Conservation (phyloP, 1,140 invertebrate species). For the Varroa destructor region DNA sequence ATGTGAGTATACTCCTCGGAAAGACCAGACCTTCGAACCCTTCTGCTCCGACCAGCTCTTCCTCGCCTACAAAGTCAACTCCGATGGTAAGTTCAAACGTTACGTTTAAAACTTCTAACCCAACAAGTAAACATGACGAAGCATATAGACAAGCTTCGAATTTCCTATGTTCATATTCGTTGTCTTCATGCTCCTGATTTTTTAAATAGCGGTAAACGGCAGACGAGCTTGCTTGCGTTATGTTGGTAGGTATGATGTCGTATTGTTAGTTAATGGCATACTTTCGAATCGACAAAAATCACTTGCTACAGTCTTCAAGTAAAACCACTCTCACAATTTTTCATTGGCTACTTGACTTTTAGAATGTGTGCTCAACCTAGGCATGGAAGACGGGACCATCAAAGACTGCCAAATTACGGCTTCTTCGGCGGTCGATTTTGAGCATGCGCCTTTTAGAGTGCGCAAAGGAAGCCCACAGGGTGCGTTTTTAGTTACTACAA, state of each 20-base stretch:
- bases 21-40: constrained; percentile 30
- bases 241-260: too few species aligned
- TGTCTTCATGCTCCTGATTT: background rate
- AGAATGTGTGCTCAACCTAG: constrained; percentile 34
- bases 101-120: background rate
- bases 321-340: background rate
- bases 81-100: constrained; percentile 31
- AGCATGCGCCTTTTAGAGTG: constrained; percentile 32
- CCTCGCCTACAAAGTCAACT: constrained; percentile 33
- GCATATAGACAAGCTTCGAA: too few species aligned
- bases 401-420: constrained; percentile 34
- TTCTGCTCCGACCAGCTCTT: constrained; percentile 32
- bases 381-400: constrained; percentile 31
- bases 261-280: too few species aligned
- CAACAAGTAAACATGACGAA: background rate
- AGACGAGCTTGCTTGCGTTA: too few species aligned
- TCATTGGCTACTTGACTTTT: background rate
- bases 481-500: background rate
- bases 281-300: too few species aligned
- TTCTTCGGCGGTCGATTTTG: constrained; percentile 33
- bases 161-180: too few species aligned
- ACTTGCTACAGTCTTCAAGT: too few species aligned
- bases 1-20: constrained; percentile 32
- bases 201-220: background rate
- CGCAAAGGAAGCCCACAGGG: constrained; percentile 15